Percentiles rank a stretch among this genome's conserved stretches.
phyloP scores from a whole-genome alignment of 1,140 invertebrate species.

The Drosophila lowei region DNA sequence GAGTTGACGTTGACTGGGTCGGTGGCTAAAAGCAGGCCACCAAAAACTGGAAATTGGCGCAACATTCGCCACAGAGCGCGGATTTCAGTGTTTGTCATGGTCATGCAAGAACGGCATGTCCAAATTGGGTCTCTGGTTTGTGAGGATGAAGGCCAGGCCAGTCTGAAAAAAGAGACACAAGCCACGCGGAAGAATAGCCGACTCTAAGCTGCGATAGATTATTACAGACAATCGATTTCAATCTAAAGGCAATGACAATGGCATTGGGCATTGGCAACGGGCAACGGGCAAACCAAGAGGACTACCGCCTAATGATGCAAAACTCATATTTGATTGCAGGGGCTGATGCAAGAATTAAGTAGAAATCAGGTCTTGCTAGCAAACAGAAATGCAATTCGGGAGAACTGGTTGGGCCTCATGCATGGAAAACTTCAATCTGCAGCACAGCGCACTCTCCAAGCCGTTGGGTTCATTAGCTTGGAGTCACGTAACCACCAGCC shows the following conservation, averaged over 20 bases:
- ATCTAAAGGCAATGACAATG: too few species aligned
- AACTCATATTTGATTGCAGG: too few species aligned
- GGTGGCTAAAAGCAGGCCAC: constrained; percentile 60
- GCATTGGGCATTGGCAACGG: too few species aligned
- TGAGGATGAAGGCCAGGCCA: constrained; percentile 44
- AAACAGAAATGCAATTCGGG: too few species aligned
- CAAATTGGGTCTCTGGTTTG: constrained; percentile 43
- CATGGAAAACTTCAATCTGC: constrained; percentile 13
- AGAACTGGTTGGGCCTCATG: constrained; percentile 26
- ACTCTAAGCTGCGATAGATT: too few species aligned
- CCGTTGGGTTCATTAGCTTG: constrained; percentile 67
- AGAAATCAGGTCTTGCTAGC: too few species aligned
- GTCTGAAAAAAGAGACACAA: constrained; percentile 20
- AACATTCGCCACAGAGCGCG: constrained; percentile 66
- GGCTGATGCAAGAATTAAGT: too few species aligned
- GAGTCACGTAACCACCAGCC: constrained; percentile 53
- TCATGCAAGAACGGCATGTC: constrained; percentile 42
- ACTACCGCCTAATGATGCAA: too few species aligned
- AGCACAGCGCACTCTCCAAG: constrained; percentile 2
- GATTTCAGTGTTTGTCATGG: constrained; percentile 57
- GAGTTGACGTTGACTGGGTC: constrained; percentile 3
- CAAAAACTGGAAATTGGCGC: constrained; percentile 66
- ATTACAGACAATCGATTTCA: too few species aligned
- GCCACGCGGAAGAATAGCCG: too few species aligned
- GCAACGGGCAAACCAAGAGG: too few species aligned